Base-by-base conservation (phyloP, 2,888 invertebrate species). In the Epistrophella euchroma region DNA sequence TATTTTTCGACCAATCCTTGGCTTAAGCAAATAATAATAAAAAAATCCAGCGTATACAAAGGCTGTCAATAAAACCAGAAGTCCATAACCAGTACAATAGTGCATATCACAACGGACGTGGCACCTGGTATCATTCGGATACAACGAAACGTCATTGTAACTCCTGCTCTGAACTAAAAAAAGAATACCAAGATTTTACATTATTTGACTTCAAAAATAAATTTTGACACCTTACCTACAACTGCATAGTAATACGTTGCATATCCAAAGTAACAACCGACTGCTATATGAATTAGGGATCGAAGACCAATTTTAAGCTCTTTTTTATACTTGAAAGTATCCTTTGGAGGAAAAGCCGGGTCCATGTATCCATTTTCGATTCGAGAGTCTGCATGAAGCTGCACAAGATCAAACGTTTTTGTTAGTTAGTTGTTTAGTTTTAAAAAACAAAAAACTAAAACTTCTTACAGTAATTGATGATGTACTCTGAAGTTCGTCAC, bases 81-180 rank as follows among this genome's bases (percentile, higher is more conserved):
- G 94, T 50, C 97, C 97, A 88, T 96, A 95, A 0, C 97, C 97
- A 68, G 94, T 90, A 90, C 97, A 97, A 74, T 91, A 92, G 15
- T 90, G 90, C 35, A 92, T 90, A 19, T 89, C 89, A 58, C 92
- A 92, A 10, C 88, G 19, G 7, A 75, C 17, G 4, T 75, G 25
- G 60, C 88, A 90, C 0, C 17, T 5, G 19, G 89, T 89, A 1
- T 88, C 82, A 43, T 89, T 78, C 0, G 62, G 81, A 22, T 68
- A 78, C 0, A 28, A 7, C 2, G 5, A 13, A 2, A 15, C 40
- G 15, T 55, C 47, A 4, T 11, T 72, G 5, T 71, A 62, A 17
- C 64, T 73, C 37, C 85, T 58, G 0, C 40, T 22, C 25, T 81
- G 77, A 60, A 84, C 80, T 88, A 15, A 4, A 37, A 58, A 35